These are phyloP conservation scores for Tribolium madens DNA, from an alignment of 1,140 invertebrate genomes.

Conservation along the genomic window DNA sequence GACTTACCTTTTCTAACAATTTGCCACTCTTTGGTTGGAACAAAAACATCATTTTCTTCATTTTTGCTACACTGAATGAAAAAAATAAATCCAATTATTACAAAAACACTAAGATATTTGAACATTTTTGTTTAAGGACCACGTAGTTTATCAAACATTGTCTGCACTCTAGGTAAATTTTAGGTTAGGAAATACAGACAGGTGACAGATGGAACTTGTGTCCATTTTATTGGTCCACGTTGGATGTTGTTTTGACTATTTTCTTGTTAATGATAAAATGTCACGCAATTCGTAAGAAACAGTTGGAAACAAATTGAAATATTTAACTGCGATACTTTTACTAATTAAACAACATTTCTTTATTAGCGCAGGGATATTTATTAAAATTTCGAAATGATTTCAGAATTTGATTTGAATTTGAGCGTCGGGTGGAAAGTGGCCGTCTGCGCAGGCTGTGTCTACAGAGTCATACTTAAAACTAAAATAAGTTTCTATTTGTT, in stretches of 20 bases:
- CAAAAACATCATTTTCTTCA: conserved; percentile 63
- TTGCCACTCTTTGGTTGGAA: conserved; percentile 74
- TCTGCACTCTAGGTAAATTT: not conserved
- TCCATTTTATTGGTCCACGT: conserved; percentile 42
- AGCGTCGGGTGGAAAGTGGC: not conserved
- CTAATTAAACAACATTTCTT: not conserved
- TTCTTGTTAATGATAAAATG: not conserved
- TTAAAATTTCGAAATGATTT: conserved; percentile 23
- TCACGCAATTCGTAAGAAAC: not conserved
- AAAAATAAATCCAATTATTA: conserved; percentile 4
- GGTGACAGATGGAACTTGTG: conserved; percentile 35
- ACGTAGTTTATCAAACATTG: not conserved
- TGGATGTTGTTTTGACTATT: conserved; percentile 46
- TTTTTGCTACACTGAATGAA: conserved; percentile 18
- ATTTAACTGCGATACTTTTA: not conserved
- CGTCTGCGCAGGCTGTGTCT: conserved; percentile 27
- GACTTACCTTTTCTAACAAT: conserved; percentile 70
- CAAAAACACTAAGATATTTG: conserved; percentile 15
- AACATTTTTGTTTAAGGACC: conserved; percentile 2
- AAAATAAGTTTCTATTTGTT: not conserved
- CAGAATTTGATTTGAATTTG: conserved; percentile 45
- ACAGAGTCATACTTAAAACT: not conserved
- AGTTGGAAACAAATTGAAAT: not conserved
- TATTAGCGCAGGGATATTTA: not conserved
- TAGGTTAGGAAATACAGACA: conserved; percentile 11